phyloP scores from a whole-genome alignment of 2,797 vertebrate species.

The Hydrolagus colliei region DNA sequence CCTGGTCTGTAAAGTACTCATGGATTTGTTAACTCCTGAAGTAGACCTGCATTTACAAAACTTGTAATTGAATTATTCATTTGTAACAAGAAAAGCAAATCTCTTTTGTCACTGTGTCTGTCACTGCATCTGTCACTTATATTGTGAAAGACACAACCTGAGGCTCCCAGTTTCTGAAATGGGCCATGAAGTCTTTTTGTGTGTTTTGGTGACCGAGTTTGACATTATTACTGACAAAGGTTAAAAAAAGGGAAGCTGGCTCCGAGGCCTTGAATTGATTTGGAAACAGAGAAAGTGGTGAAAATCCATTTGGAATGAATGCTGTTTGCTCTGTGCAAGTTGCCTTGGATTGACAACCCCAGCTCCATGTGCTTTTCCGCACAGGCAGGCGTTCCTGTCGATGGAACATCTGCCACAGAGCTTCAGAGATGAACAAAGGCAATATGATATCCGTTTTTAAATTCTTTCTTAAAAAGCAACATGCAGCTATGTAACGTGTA shows the following conservation, averaged over 20 bases:
- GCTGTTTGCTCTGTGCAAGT: slow-evolving; percentile 11
- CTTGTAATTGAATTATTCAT: slow-evolving; percentile 10
- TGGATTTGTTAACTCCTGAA: slow-evolving; percentile 1
- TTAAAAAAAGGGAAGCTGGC: slow-evolving; percentile 15
- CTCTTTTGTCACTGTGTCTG: slow-evolving; percentile 10
- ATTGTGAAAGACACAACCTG: slow-evolving; percentile 15
- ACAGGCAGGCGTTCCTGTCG: neutral
- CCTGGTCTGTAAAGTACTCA: slow-evolving; percentile 3
- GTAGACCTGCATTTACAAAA: slow-evolving; percentile 16
- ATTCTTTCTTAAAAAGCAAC: slow-evolving; percentile 30
- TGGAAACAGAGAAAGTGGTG: neutral
- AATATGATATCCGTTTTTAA: slow-evolving; percentile 28
- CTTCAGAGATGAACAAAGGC: slow-evolving; percentile 26
- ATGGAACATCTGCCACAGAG: neutral
- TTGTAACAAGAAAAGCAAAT: slow-evolving; percentile 21
- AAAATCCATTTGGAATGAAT: neutral
- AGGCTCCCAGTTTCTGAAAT: slow-evolving; percentile 21
- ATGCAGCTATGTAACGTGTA: slow-evolving; percentile 53
- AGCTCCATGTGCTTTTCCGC: neutral
- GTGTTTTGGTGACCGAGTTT: neutral
- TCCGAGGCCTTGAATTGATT: slow-evolving; percentile 14
- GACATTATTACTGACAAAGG: slow-evolving; percentile 7
- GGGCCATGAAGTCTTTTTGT: neutral
- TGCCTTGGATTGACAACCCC: neutral
- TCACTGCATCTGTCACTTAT: neutral